Base-by-base conservation (phyloP, 1,140 invertebrate species). In the Gonioctena quinquepunctata region DNA sequence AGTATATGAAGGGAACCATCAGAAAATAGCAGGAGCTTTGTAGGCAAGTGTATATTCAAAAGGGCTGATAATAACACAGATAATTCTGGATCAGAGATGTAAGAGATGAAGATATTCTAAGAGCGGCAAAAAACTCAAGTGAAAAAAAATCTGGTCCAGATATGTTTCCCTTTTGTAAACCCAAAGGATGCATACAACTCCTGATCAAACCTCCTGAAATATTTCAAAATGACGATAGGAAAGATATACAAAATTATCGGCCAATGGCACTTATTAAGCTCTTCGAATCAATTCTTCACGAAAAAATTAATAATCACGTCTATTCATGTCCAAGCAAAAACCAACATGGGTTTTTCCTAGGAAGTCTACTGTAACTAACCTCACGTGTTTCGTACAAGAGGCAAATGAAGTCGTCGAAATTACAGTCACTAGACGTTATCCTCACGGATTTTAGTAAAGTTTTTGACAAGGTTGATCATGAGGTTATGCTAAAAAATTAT, bases 91-190 rank as follows among this genome's bases (percentile, higher is more conserved):
- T n/a, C n/a, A n/a, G n/a, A n/a, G n/a, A n/a, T 25, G 26, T 60
- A 5, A 60, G 3, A 7, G 57, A 60, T 60, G 26, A 25, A 60
- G 57, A 60, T 60, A 60, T 60, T 50, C 49, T 50, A 5, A 50
- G 49, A 50, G 49, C 57, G 3, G 57, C 26, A 60, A 60, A 60
- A 60, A 60, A 60, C 57, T 60, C 22, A 60, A 60, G 4, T 19
- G 5, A 27, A 60, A 60, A 27, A 60, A 50, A 21, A 6, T 50
- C 4, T 50, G 49, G 49, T n/a, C 3, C 49, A 50, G 49, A 50
- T 50, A 50, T 50, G 49, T 6, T 5, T 16, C 49, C 49, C 49
- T 50, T n/a, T 50, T 50, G n/a, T 50, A 50, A 6, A 50, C 4
- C n/a, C n/a, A n/a, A 50, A 50, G 49, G 49, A 50, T 50, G 49